Evolutionary conservation across 1,140 invertebrate species (phyloP), one percentile per base, ranked within the genome.

Genomic region (Nephotettix cincticeps): DNA sequence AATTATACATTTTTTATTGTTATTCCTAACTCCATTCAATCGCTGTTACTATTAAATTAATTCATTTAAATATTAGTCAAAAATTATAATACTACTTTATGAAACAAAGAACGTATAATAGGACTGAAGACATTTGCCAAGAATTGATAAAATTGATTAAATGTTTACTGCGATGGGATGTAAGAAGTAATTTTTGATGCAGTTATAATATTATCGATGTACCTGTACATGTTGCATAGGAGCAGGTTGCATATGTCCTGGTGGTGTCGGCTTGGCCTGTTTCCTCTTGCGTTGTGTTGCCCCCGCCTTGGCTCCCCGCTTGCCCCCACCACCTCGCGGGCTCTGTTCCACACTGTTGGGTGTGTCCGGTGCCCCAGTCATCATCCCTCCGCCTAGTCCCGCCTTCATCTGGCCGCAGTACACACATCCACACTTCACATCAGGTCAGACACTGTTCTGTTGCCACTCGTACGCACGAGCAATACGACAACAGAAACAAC

Each of bases 331-430:
- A 78, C 82, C 82, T 21, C 74, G 70, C 13, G 76, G 74, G 70
- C 69, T 70, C 73, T 73, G 75, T 71, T 77, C 77, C 74, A 77
- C 75, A 72, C 75, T 72, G 68, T 77, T 70, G 75, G 78, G 72
- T 72, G 78, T 70, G 76, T 79, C 73, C 75, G 77, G 73, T 54
- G 63, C 63, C 27, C 28, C 28, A 6, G 27, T 27, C 32, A 40
- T 21, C 1, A 32, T 45, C 25, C 47, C 25, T 36, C 56, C 61
- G 0, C 17, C 63, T n/a, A 40, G 28, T 75, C 75, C 77, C 75
- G 85, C 82, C 80, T 85, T 84, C 79, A 81, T 77, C 79, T 82
- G 77, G 58, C 79, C 76, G 73, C 77, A 78, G 75, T 77, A 77
- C 72, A 79, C 77, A 78, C 78, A 80, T 72, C 77, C 75, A 77